Percentiles rank a stretch among this genome's conserved stretches.
Evolutionary conservation across 2,888 invertebrate genomes (phyloP).

Genomic region (Gibbula magus): DNA sequence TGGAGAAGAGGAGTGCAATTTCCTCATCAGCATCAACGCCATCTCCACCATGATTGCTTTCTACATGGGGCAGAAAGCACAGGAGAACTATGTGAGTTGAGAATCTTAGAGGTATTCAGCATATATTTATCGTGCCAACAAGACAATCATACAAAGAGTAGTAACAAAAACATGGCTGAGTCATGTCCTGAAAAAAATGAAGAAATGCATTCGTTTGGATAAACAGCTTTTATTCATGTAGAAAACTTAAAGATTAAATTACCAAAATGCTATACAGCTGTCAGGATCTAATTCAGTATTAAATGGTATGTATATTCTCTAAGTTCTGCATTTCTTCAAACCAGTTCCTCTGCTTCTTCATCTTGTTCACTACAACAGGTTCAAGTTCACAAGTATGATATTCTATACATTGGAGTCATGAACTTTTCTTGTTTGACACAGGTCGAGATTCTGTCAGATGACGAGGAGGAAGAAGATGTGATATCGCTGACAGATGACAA

Average conservation of each 20-base stretch:
- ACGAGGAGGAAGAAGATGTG: constrained; percentile 83
- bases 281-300: too few relatives aligned
- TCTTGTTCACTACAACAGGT: not conserved
- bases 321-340: not conserved
- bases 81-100: constrained; percentile 69
- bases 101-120: not conserved
- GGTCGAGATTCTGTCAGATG: constrained; percentile 83
- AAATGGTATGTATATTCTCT: too few relatives aligned
- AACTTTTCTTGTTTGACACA: constrained; percentile 44
- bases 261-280: too few relatives aligned
- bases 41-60: constrained; percentile 94
- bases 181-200: not conserved
- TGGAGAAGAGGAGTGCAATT: constrained; percentile 94
- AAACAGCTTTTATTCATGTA: too few relatives aligned
- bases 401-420: not conserved
- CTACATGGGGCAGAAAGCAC: constrained; percentile 82
- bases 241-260: too few relatives aligned
- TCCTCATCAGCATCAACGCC: constrained; percentile 89
- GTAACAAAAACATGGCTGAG: not conserved
- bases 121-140: not conserved
- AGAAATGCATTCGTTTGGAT: too few relatives aligned
- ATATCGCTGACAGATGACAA: constrained; percentile 82
- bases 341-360: not conserved
- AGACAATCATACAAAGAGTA: not conserved
- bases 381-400: not conserved